Conservation (phyloP, 2,113 vertebrate genomes). For the Oryzias javanicus region DNA sequence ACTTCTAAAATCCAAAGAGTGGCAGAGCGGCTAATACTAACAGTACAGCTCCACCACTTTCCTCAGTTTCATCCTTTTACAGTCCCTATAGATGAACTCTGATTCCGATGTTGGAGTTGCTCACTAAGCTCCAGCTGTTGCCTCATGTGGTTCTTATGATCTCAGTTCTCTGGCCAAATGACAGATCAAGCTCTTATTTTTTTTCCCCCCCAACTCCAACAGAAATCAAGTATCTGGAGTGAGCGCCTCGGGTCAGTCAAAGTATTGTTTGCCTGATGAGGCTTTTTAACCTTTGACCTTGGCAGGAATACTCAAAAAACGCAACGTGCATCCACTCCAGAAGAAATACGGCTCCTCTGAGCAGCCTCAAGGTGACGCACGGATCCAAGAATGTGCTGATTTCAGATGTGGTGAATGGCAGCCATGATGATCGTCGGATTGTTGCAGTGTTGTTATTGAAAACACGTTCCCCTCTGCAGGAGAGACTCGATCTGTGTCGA, state of each 20-base stretch:
- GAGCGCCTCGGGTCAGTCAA: slow-evolving; percentile 32
- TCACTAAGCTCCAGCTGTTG: slow-evolving; percentile 58
- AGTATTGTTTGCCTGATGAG: slow-evolving; percentile 51
- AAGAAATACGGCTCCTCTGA: slow-evolving; percentile 44
- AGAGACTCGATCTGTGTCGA: slow-evolving; percentile 30
- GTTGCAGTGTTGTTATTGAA: slow-evolving; percentile 69
- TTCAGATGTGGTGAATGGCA: slow-evolving; percentile 72
- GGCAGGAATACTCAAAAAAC: slow-evolving; percentile 19
- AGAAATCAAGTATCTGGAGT: slow-evolving; percentile 9
- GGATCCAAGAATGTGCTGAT: slow-evolving; percentile 62
- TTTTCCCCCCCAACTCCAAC: slow-evolving; percentile 38
- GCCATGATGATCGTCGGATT: slow-evolving; percentile 63
- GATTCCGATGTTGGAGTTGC: slow-evolving; percentile 16
- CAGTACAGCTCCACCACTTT: too few species aligned
- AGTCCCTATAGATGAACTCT: too few species aligned
- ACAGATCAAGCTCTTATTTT: slow-evolving; percentile 39
- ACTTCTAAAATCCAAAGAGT: too few species aligned
- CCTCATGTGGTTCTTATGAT: slow-evolving; percentile 54
- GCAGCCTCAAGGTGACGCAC: slow-evolving; percentile 58
- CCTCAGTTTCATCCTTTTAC: too few species aligned
- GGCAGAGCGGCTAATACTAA: too few species aligned
- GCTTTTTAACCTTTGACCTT: slow-evolving; percentile 58
- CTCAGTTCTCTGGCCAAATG: slow-evolving; percentile 52
- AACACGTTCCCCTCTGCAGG: slow-evolving; percentile 66
- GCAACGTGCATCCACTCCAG: slow-evolving; percentile 42